Evolutionary conservation across 2,888 invertebrate species (phyloP).

Genomic region (Uropetala carovei): DNA sequence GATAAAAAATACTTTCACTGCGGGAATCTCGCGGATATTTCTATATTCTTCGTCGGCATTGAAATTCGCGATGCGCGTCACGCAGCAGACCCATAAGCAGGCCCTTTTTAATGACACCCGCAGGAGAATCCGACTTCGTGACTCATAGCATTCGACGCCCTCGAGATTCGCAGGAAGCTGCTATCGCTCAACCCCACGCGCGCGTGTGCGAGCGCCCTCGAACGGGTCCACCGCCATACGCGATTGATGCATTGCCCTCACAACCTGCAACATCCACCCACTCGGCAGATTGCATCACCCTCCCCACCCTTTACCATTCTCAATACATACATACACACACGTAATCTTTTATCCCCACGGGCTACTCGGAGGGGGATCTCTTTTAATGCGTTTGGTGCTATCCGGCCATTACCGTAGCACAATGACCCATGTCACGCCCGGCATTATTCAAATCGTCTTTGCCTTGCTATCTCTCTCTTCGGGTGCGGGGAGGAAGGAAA

Average conservation of each 20-base stretch:
- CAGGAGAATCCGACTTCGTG: constrained; percentile 19
- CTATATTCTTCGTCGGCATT: neutral
- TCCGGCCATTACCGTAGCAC: constrained; percentile 33
- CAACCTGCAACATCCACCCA: neutral
- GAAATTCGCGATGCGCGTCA: constrained; percentile 52
- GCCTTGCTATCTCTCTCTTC: neutral
- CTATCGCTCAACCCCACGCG: constrained; percentile 49
- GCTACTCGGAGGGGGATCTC: neutral
- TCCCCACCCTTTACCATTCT: neutral
- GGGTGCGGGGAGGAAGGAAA: too few species aligned
- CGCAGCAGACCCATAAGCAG: constrained; percentile 18
- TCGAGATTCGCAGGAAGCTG: constrained; percentile 22
- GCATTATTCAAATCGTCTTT: constrained; percentile 5
- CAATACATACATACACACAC: neutral
- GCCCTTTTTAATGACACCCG: constrained; percentile 43
- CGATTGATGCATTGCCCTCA: constrained; percentile 60
- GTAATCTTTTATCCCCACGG: neutral
- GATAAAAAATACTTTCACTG: neutral
- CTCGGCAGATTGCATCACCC: constrained; percentile 1
- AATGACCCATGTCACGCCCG: constrained; percentile 31
- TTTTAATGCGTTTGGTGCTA: constrained; percentile 25
- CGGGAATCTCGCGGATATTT: constrained; percentile 7
- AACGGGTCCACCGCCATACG: neutral
- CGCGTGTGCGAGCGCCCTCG: neutral
- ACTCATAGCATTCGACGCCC: constrained; percentile 49